Evolutionary conservation across 2,113 vertebrate species (phyloP).

Genomic region (Tursiops truncatus): DNA sequence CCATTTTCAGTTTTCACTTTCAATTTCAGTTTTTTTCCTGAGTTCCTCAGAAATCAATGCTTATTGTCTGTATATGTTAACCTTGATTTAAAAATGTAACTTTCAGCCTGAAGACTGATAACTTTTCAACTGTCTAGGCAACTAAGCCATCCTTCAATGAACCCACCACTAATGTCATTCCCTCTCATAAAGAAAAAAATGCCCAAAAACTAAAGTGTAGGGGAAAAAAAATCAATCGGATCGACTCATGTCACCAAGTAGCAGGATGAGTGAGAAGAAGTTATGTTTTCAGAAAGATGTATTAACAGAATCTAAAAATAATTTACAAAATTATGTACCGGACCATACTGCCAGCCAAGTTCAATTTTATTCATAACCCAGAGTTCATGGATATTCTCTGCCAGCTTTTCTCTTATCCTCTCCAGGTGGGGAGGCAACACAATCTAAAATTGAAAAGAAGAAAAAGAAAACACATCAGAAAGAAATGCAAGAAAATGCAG

Average conservation of each 20-base stretch:
- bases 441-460: conserved; percentile 83
- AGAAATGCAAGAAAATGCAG: not conserved
- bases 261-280: not conserved
- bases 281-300: not conserved
- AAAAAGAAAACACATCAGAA: not conserved
- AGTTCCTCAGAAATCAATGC: not conserved
- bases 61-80: not conserved
- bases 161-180: not conserved
- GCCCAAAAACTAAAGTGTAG: not conserved
- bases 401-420: conserved; percentile 95
- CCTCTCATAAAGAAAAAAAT: not conserved
- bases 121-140: not conserved
- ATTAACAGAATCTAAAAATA: conserved; percentile 59
- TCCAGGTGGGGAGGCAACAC: conserved; percentile 94
- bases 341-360: conserved; percentile 95
- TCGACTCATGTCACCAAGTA: not conserved
- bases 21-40: not conserved
- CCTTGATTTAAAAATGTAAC: not conserved
- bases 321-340: conserved; percentile 84
- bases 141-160: not conserved
- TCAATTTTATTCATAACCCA: conserved; percentile 99
- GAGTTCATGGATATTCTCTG: conserved; percentile 97
- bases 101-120: not conserved
- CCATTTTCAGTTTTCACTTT: not conserved
- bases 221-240: not conserved